Evolutionary conservation across 2,113 vertebrate species (phyloP).

Genomic region (Apteryx owenii): DNA sequence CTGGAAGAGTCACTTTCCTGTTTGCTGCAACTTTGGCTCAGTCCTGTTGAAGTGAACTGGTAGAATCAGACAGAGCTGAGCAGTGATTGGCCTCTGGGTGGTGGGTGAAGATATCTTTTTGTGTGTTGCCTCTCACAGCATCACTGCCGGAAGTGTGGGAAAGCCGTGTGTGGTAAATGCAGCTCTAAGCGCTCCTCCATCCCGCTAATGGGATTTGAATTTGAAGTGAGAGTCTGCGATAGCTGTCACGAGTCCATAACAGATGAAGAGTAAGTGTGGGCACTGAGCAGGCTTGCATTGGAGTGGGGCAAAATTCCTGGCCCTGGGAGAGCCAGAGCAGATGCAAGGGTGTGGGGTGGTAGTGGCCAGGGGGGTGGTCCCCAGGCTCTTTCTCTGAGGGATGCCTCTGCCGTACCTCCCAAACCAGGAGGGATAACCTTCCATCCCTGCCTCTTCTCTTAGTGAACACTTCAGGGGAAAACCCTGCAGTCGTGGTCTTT

Average conservation of each 20-base stretch:
- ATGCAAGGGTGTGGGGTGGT: neutral
- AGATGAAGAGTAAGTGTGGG: constrained; percentile 92
- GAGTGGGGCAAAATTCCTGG: neutral
- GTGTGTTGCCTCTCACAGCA: constrained; percentile 78
- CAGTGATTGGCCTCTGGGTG: neutral
- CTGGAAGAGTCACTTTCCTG: neutral
- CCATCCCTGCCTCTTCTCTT: accelerated
- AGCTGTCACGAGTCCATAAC: constrained; percentile 95
- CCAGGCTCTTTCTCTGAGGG: neutral
- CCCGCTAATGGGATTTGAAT: constrained; percentile 98
- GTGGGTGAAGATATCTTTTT: neutral
- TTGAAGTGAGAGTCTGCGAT: constrained; percentile 95
- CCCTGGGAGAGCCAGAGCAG: neutral
- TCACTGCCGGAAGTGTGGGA: constrained; percentile 96
- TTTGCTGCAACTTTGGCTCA: neutral
- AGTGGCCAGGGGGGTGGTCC: neutral
- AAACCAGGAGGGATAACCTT: neutral
- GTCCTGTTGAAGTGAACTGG: neutral
- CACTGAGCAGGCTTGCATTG: accelerated
- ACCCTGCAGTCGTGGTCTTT: neutral
- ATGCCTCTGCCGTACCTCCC: neutral
- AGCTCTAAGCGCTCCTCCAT: constrained; percentile 95
- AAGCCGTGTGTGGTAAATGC: constrained; percentile 95
- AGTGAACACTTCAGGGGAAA: neutral
- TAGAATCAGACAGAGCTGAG: neutral